phyloP scores from a whole-genome alignment of 1,140 invertebrate genomes.

The Drosophila watanabei region DNA sequence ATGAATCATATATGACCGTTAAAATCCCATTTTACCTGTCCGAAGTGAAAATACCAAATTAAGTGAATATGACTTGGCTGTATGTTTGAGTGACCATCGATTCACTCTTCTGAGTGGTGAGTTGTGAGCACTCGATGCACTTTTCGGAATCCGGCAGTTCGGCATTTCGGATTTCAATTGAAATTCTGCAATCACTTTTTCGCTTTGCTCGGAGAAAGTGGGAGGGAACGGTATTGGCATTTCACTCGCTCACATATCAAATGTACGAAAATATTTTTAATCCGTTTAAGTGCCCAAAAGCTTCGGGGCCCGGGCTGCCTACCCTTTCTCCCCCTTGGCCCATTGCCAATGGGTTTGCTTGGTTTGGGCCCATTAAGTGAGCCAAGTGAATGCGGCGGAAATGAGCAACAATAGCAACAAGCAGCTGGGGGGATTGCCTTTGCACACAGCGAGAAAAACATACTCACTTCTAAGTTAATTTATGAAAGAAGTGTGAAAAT shows the following conservation, averaged over 20 bases:
- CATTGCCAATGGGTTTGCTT: conserved; percentile 34
- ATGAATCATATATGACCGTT: not conserved
- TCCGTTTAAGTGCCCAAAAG: conserved; percentile 76
- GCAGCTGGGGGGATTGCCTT: conserved; percentile 55
- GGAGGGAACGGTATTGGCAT: conserved; percentile 26
- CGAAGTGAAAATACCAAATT: conserved; percentile 24
- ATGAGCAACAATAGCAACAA: conserved; percentile 83
- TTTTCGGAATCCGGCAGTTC: conserved; percentile 6
- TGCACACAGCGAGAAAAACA: not conserved
- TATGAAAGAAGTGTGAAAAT: not conserved
- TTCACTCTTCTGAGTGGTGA: conserved; percentile 4
- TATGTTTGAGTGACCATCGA: conserved; percentile 29
- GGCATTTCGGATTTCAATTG: conserved; percentile 32
- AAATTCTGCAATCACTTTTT: conserved; percentile 50
- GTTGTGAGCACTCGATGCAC: conserved; percentile 18
- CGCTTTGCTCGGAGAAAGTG: conserved; percentile 15
- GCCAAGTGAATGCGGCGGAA: conserved; percentile 81
- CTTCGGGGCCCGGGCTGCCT: conserved; percentile 5
- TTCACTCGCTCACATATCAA: conserved; percentile 74
- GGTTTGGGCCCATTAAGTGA: conserved; percentile 75
- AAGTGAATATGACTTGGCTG: conserved; percentile 28
- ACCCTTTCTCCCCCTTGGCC: conserved; percentile 1
- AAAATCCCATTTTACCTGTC: conserved; percentile 1
- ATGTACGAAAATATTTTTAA: conserved; percentile 84
- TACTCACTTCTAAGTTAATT: no score